Conservation (phyloP, 2,888 invertebrate species). For the Oscheius myriophilus region DNA sequence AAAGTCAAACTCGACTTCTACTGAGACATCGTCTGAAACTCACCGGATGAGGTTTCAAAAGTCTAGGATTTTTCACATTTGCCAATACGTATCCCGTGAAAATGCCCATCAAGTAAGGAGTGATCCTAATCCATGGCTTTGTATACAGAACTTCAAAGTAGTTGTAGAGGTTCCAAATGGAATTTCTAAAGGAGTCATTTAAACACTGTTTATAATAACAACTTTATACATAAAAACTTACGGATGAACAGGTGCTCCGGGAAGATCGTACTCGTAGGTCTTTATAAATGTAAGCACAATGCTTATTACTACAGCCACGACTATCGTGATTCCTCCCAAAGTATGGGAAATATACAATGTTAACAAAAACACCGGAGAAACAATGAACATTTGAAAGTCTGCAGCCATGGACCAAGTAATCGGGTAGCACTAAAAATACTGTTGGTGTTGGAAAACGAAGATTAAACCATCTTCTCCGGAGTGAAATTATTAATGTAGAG, state of each 20-base stretch:
- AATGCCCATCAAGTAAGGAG: conserved; percentile 72
- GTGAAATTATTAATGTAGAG: conserved; percentile 16
- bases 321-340: neutral
- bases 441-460: neutral
- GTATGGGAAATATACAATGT: conserved; percentile 5
- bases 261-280: too few species aligned
- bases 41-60: conserved; percentile 31
- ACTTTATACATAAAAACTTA: too few species aligned
- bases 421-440: conserved; percentile 10
- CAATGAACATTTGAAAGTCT: conserved; percentile 12
- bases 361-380: conserved; percentile 5
- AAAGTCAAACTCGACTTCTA: too few species aligned
- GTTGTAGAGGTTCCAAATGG: neutral
- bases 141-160: conserved; percentile 2
- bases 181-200: too few species aligned
- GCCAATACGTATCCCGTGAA: conserved; percentile 68
- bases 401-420: conserved; percentile 9
- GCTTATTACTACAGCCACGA: neutral
- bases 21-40: too few species aligned
- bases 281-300: too few species aligned
- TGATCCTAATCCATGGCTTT: conserved; percentile 64
- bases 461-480: neutral
- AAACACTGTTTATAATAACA: too few species aligned
- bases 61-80: conserved; percentile 15
- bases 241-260: too few species aligned